Base-by-base conservation (phyloP, 1,140 invertebrate genomes). In the Brachionus paranguensis region DNA sequence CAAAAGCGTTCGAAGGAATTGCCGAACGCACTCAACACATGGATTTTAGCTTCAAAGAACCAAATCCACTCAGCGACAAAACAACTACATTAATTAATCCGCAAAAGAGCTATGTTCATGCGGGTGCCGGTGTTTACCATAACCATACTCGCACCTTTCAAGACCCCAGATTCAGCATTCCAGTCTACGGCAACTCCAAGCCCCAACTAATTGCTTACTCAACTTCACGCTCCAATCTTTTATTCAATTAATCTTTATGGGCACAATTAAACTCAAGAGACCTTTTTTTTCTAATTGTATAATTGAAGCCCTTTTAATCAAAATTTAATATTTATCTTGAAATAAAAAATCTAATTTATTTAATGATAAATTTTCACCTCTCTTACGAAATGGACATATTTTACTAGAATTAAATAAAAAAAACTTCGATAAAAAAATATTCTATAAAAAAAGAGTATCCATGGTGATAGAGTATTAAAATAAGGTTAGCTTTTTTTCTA, bases 311-410 rank as follows among this genome's bases (percentile, higher is more conserved):
- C 11, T 68, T 33, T 68, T 68, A 7, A 68, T 12, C 3, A 33
- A 60, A 20, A 20, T 68, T 68, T 68, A 68, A 6, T 68, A 33
- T 68, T 68, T 68, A 68, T 68, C 65, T 68, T 33, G 65, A 68
- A 68, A 29, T 37, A 29, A 33, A 29, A 68, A 68, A 33, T n/a
- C 11, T 33, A 33, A 37, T 14, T 68, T 24, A 68, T 33, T 68
- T 68, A 55, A 17, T 55, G 53, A 55, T 55, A 55, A 55, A 68
- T 68, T 68, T 68, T 68, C 8, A 14, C 10, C 64, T 68, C 64
- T 68, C 64, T 68, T 68, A 68, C 64, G n/a, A 68, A 68, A 68
- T 68, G 64, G 64, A 37, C 64, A 68, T 68, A 68, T 68, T 68
- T 68, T 37, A 33, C n/a, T 68, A 24, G 5, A 55, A 20, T 33